phyloP scores from a whole-genome alignment of 2,113 vertebrate genomes.

The Chaetodon trifascialis region DNA sequence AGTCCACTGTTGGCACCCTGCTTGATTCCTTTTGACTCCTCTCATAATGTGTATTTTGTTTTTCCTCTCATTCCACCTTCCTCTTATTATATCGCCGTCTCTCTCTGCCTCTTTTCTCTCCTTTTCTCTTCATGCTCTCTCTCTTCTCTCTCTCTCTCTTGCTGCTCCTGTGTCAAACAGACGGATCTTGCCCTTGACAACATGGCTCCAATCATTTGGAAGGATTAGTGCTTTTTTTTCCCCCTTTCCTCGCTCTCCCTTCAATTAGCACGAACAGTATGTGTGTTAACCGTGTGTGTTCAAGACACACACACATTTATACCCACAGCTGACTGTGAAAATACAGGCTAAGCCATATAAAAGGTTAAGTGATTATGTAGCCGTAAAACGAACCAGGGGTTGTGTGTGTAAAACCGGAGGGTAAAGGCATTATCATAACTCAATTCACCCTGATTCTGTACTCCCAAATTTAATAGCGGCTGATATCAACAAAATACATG shows the following conservation, averaged over 20 bases:
- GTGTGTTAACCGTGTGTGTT: conserved; percentile 58
- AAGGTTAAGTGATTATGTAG: conserved; percentile 75
- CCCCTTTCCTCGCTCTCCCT: conserved; percentile 17
- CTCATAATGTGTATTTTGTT: conserved; percentile 1
- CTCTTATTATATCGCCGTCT: not conserved
- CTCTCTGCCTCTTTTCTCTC: not conserved
- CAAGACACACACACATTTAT: conserved; percentile 39
- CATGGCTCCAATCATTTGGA: conserved; percentile 71
- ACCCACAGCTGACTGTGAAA: conserved; percentile 56
- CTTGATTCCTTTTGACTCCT: conserved; percentile 46
- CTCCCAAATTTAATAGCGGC: conserved; percentile 60
- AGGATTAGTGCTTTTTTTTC: conserved; percentile 60
- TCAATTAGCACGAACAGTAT: conserved; percentile 65
- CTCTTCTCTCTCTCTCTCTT: not conserved
- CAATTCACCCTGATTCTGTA: conserved; percentile 55
- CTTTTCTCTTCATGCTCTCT: conserved; percentile 27
- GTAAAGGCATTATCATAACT: conserved; percentile 73
- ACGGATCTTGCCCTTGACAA: conserved; percentile 74
- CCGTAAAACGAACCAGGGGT: conserved; percentile 58
- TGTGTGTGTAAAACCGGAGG: conserved; percentile 54
- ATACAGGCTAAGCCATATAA: conserved; percentile 61
- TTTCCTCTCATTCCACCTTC: conserved; percentile 29
- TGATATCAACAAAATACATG: conserved; percentile 55
- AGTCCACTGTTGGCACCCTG: conserved; percentile 41
- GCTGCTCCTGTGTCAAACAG: conserved; percentile 54